Percentiles rank a stretch among this genome's conserved stretches.
Evolutionary conservation across 2,888 invertebrate species (phyloP).

Genomic region (Drosophila anomalata): DNA sequence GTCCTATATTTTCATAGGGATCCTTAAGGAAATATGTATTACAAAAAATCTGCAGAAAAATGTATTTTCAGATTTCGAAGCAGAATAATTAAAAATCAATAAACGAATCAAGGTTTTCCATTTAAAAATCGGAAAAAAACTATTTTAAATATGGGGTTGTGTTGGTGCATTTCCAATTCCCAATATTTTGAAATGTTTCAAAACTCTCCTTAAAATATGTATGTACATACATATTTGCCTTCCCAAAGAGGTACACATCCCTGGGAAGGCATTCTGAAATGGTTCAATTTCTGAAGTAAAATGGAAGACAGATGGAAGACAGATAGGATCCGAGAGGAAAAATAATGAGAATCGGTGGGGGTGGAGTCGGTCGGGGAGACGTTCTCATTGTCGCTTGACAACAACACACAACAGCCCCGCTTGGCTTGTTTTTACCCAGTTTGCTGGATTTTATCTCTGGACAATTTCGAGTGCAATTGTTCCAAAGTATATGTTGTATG

Average conservation of each 20-base stretch:
- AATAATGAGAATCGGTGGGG: slow-evolving; percentile 40
- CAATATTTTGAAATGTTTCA: neutral
- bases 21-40: neutral
- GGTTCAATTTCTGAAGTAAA: slow-evolving; percentile 17
- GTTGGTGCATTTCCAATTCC: too few relatives aligned
- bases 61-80: neutral
- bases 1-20: neutral
- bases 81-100: neutral
- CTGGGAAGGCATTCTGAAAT: slow-evolving; percentile 6
- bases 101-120: neutral
- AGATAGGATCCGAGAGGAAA: slow-evolving; percentile 12
- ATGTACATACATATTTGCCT: neutral
- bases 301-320: slow-evolving; percentile 15
- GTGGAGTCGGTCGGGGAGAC: slow-evolving; percentile 37
- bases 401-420: slow-evolving; percentile 20
- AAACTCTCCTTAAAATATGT: neutral
- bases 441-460: slow-evolving; percentile 46
- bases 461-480: slow-evolving; percentile 52
- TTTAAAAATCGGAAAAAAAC: neutral
- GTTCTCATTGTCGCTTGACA: slow-evolving; percentile 22
- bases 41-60: neutral
- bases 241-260: neutral
- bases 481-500: slow-evolving; percentile 41
- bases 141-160: too few relatives aligned
- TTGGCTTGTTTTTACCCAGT: slow-evolving; percentile 14